Percentiles rank a stretch among this genome's conserved stretches.
These are phyloP conservation scores for Sarcophaga peregrina DNA, from an alignment of 1,140 invertebrate genomes.

Conservation along the genomic window DNA sequence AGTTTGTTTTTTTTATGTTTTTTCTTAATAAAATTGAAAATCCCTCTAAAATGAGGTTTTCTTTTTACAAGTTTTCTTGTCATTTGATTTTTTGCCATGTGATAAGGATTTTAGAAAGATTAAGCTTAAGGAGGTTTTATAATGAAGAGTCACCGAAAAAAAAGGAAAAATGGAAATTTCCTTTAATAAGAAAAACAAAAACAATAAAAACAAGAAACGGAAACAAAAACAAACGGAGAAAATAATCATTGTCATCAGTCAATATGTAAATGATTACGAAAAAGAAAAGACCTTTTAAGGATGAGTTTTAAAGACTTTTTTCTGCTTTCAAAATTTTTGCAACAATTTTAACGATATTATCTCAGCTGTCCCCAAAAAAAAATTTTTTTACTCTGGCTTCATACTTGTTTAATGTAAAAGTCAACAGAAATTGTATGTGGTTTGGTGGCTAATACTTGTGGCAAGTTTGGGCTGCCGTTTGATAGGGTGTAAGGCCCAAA, in stretches of 20 bases:
- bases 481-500: no score
- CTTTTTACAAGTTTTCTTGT: neutral
- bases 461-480: no score
- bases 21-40: slow-evolving; percentile 37
- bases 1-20: no score
- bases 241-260: neutral
- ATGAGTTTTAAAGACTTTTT: neutral
- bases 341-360: slow-evolving; percentile 7
- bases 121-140: slow-evolving; percentile 19
- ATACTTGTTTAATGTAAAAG: no score
- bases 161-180: neutral
- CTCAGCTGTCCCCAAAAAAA: neutral
- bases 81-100: neutral
- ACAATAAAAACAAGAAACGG: neutral
- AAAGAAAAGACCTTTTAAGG: neutral
- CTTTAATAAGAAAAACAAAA: neutral
- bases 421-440: no score
- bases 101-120: slow-evolving; percentile 32
- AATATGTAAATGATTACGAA: slow-evolving; percentile 4
- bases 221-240: neutral
- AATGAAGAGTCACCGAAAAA: neutral
- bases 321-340: no score
- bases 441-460: no score
- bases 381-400: no score
- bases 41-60: slow-evolving; percentile 13